Conservation (phyloP, 2,113 vertebrate genomes). For the Ciconia stormi region DNA sequence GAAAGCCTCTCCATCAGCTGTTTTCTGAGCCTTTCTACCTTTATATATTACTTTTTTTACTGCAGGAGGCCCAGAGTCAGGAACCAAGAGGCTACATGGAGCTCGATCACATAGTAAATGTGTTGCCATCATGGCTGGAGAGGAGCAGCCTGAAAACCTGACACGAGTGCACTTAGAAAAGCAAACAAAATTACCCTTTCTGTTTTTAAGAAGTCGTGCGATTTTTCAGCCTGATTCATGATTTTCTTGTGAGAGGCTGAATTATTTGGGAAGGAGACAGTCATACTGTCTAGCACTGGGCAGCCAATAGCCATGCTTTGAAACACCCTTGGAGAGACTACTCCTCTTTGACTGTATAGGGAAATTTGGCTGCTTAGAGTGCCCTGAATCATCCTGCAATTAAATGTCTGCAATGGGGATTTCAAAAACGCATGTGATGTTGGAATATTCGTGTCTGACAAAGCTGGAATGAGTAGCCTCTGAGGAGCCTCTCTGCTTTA, state of each 20-base stretch:
- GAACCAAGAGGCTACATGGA: background rate
- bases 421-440: slow-evolving; percentile 2
- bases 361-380: slow-evolving; percentile 23
- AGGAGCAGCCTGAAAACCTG: background rate
- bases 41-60: background rate
- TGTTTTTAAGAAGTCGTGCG: background rate
- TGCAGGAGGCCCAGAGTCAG: background rate
- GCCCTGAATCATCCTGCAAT: slow-evolving; percentile 57
- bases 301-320: background rate
- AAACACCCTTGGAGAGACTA: background rate
- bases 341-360: slow-evolving; percentile 11
- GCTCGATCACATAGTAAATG: accelerated
- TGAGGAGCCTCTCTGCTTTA: background rate
- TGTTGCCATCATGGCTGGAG: background rate
- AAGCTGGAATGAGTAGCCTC: background rate
- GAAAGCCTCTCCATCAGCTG: background rate
- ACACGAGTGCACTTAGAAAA: background rate
- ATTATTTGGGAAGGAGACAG: slow-evolving; percentile 24
- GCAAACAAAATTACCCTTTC: background rate
- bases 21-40: background rate
- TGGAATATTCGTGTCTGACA: slow-evolving; percentile 3
- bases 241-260: background rate
- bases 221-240: slow-evolving; percentile 21
- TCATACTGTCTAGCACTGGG: background rate
- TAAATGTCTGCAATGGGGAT: slow-evolving; percentile 4